Evolutionary conservation across 2,113 vertebrate genomes (phyloP), one percentile per base, ranked within the genome.

Genomic region (Sylvicapra grimmia): DNA sequence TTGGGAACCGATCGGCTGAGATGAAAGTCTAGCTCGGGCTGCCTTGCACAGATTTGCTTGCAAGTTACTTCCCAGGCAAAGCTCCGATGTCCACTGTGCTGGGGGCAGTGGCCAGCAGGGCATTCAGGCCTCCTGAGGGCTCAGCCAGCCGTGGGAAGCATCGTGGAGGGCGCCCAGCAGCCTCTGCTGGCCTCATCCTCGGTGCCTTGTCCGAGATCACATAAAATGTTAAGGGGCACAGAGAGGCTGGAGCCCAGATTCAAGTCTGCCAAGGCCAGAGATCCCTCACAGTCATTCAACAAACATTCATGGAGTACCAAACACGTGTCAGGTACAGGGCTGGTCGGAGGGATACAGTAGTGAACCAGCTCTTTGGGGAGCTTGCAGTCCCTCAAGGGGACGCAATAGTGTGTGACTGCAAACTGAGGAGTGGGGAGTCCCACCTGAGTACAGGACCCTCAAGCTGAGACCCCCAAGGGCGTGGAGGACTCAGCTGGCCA

Each of bases 241-340:
- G 65, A 6, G 31, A 56, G 65, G 23, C 18, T 5, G 36, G 25
- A 59, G 33, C 21, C 16, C 33, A 40, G 84, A 40, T 4, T 25
- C 59, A 19, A 58, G 72, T 4, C 16, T 16, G 59, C 75, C 33
- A 21, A 18, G 27, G 47, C 36, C 79, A 44, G 91, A 40, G 5
- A 16, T 19, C 33, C 25, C 3, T 47, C 75, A 44, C 33, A 3
- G 63, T 12, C 16, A 2, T 23, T 49, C 72, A 58, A 44, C 72
- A 54, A 25, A 86, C 9, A 1, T 65, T 31, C 23, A 0, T 2
- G 25, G 72, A 36, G 49, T 19, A 4, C 31, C 33, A 11, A 21
- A 8, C 6, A 19, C 0, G 1, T 2, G 91, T 31, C 9, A 0
- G 27, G 33, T 2, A 0, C 4, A 0, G 51, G 13, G 14, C 40